Evolutionary conservation across 2,113 vertebrate genomes (phyloP).

Genomic region (Ctenodactylus gundi): DNA sequence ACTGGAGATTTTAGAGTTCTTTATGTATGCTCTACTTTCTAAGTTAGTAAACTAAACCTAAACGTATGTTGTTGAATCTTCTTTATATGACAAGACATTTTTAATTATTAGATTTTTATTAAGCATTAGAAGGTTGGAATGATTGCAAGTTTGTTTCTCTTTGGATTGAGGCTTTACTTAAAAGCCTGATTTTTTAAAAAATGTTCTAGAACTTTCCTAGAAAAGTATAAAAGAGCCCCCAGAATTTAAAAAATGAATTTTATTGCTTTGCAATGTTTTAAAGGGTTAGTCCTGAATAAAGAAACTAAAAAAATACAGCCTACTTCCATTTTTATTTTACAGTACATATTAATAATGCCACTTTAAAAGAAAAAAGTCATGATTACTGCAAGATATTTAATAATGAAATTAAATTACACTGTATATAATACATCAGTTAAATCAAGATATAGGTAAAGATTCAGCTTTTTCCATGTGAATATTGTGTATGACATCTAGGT

Average conservation of each 20-base stretch:
- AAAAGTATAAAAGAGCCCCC: conserved; percentile 25
- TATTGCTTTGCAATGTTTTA: conserved; percentile 51
- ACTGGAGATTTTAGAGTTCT: background rate
- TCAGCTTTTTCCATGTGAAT: conserved; percentile 25
- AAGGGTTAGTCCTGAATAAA: conserved; percentile 40
- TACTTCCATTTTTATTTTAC: conserved; percentile 57
- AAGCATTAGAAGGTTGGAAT: background rate
- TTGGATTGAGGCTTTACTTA: conserved; percentile 47
- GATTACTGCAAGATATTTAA: conserved; percentile 46
- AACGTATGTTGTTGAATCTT: background rate
- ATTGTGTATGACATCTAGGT: conserved; percentile 51
- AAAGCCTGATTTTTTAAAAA: conserved; percentile 24
- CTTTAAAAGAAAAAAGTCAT: conserved; percentile 53
- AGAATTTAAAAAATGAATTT: conserved; percentile 5
- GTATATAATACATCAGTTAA: conserved; percentile 38
- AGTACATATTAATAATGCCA: conserved; percentile 9
- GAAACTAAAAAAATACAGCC: conserved; percentile 31
- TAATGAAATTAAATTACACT: conserved; percentile 43
- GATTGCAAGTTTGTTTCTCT: conserved; percentile 34
- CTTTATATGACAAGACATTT: conserved; percentile 32
- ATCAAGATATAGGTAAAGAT: conserved; percentile 39
- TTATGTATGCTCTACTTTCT: conserved; percentile 2
- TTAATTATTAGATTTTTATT: conserved; percentile 42
- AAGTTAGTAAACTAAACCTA: conserved; percentile 9
- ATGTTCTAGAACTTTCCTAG: conserved; percentile 7